A percentile compares a stretch with the other conserved stretches of the same genome.
Conservation (phyloP, 1,140 invertebrate species). For the Chelonus insularis region DNA sequence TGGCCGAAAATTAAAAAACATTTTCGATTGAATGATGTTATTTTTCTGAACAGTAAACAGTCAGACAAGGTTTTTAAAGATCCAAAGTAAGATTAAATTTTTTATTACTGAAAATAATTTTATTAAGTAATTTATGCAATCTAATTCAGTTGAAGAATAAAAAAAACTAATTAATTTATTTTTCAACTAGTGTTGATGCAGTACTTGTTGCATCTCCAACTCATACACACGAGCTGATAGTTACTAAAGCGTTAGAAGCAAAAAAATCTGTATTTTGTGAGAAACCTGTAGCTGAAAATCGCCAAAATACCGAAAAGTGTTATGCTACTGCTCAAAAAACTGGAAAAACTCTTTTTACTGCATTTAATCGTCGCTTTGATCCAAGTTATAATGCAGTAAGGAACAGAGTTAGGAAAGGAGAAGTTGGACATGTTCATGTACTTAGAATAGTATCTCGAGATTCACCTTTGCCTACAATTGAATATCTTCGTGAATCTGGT, state of each 20-base stretch:
- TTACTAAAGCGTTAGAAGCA: conserved; percentile 62
- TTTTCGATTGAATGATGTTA: conserved; percentile 59
- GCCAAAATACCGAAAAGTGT: conserved; percentile 61
- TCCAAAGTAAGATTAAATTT: conserved; percentile 62
- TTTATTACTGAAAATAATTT: no score
- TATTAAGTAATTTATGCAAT: no score
- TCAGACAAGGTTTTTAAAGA: conserved; percentile 62
- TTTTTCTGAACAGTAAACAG: conserved; percentile 61
- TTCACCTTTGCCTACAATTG: conserved; percentile 65
- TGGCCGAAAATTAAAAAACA: conserved; percentile 57
- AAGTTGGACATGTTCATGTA: conserved; percentile 66
- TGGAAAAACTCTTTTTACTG: conserved; percentile 64
- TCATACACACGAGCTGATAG: conserved; percentile 65
- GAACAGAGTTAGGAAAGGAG: conserved; percentile 61
- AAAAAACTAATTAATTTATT: no score
- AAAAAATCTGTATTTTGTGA: conserved; percentile 73
- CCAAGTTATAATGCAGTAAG: conserved; percentile 63
- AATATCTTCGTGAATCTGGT: conserved; percentile 68
- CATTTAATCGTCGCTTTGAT: conserved; percentile 74
- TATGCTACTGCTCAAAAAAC: conserved; percentile 64
- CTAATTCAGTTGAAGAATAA: conserved; percentile 27
- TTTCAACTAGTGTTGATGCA: conserved; percentile 63
- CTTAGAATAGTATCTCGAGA: conserved; percentile 68
- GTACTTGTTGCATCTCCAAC: conserved; percentile 67
- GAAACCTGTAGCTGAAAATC: conserved; percentile 69